Evolutionary conservation across 2,888 invertebrate species (phyloP).

Genomic region (Acrocera orbiculus): DNA sequence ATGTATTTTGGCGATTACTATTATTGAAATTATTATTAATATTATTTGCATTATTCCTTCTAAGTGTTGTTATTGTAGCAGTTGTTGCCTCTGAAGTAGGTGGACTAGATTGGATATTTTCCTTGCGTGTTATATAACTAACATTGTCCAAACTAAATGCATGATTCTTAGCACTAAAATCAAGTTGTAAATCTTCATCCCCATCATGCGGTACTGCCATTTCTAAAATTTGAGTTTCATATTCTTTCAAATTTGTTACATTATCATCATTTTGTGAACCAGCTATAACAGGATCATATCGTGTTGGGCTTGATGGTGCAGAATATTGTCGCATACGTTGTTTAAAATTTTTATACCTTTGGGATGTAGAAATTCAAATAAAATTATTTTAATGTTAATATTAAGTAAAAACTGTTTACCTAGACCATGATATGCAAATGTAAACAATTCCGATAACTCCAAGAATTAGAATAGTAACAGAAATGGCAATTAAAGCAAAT

Average conservation of each 20-base stretch:
- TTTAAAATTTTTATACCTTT: conserved; percentile 72
- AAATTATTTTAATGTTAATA: neutral
- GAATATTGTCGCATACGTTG: conserved; percentile 63
- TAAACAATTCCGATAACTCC: conserved; percentile 80
- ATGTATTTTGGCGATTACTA: conserved; percentile 27
- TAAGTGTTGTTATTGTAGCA: conserved; percentile 48
- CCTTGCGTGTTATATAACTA: conserved; percentile 72
- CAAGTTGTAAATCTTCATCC: conserved; percentile 63
- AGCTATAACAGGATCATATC: conserved; percentile 50
- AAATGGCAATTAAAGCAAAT: conserved; percentile 74
- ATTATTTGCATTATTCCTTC: conserved; percentile 29
- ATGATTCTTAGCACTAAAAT: conserved; percentile 74
- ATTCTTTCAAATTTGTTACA: conserved; percentile 61
- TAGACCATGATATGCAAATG: conserved; percentile 86
- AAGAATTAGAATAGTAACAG: conserved; percentile 72
- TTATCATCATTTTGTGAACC: conserved; percentile 30
- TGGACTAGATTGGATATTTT: conserved; percentile 54
- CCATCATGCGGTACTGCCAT: conserved; percentile 84
- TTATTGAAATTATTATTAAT: conserved; percentile 19
- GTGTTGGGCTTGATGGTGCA: conserved; percentile 39
- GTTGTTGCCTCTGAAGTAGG: conserved; percentile 69
- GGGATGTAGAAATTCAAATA: neutral
- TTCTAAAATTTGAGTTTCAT: conserved; percentile 83
- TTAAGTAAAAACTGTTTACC: conserved; percentile 36
- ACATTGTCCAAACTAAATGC: conserved; percentile 78